Evolutionary conservation across 2,888 invertebrate genomes (phyloP).

Genomic region (Rhaphigaster nebulosa): DNA sequence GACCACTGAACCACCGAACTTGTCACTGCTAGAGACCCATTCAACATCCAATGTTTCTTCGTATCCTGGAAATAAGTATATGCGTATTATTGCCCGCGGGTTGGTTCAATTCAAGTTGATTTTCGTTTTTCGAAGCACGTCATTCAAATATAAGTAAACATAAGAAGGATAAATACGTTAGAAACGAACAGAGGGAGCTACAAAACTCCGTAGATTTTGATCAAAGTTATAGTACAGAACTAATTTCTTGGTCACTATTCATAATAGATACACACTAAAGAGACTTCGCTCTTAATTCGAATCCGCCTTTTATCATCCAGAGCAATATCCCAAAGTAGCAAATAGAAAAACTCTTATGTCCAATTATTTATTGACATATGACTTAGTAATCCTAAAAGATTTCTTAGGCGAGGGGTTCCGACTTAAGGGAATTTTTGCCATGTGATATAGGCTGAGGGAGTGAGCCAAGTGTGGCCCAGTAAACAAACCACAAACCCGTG

Average conservation of each 20-base stretch:
- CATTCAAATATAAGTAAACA: too few species aligned
- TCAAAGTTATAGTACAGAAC: background rate
- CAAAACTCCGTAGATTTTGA: too few species aligned
- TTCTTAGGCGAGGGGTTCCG: conserved; percentile 36
- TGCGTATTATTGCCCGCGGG: too few species aligned
- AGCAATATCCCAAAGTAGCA: background rate
- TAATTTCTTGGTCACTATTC: background rate
- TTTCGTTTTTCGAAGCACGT: too few species aligned
- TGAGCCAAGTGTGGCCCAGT: conserved; percentile 58
- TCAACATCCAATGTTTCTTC: too few species aligned
- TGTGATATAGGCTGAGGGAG: conserved; percentile 40
- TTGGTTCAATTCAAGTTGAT: too few species aligned
- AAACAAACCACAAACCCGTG: conserved; percentile 62
- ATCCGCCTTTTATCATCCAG: background rate
- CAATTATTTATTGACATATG: conserved; percentile 26
- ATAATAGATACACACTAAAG: background rate
- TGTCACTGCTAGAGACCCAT: too few species aligned
- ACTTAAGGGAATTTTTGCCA: conserved; percentile 50
- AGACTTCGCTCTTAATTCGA: background rate
- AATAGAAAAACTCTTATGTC: background rate
- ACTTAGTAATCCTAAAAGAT: background rate
- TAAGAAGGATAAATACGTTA: too few species aligned
- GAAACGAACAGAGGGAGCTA: too few species aligned
- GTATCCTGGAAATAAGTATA: too few species aligned
- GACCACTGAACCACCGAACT: too few species aligned